Evolutionary conservation across 2,113 vertebrate genomes (phyloP).

Genomic region (Acrocephalus kingi): DNA sequence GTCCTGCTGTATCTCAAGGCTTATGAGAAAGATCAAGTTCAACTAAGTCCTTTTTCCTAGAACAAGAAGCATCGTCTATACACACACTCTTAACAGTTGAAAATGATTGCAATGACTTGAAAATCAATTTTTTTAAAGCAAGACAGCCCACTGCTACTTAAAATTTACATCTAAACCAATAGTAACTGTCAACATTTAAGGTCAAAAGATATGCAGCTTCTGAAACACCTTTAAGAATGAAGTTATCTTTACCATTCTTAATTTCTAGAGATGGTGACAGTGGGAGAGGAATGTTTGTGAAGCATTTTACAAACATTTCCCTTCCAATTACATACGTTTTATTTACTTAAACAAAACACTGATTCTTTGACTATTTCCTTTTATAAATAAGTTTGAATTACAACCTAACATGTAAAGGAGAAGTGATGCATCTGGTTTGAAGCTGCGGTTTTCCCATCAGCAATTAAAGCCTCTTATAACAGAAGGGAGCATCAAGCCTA

Average conservation of each 20-base stretch:
- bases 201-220: neutral
- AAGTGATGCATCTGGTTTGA: neutral
- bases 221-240: neutral
- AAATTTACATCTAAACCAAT: neutral
- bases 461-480: neutral
- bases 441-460: neutral
- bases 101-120: neutral
- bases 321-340: neutral
- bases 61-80: neutral
- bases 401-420: neutral
- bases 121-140: neutral
- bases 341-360: neutral
- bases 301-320: neutral
- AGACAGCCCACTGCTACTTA: neutral
- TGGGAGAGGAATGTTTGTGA: neutral
- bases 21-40: neutral
- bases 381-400: neutral
- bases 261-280: neutral
- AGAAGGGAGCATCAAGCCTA: neutral
- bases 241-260: neutral
- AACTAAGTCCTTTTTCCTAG: neutral
- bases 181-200: neutral
- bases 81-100: neutral
- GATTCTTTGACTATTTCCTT: neutral
- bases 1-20: neutral